Base-by-base conservation (phyloP, 2,888 invertebrate species). In the Acronicta psi region DNA sequence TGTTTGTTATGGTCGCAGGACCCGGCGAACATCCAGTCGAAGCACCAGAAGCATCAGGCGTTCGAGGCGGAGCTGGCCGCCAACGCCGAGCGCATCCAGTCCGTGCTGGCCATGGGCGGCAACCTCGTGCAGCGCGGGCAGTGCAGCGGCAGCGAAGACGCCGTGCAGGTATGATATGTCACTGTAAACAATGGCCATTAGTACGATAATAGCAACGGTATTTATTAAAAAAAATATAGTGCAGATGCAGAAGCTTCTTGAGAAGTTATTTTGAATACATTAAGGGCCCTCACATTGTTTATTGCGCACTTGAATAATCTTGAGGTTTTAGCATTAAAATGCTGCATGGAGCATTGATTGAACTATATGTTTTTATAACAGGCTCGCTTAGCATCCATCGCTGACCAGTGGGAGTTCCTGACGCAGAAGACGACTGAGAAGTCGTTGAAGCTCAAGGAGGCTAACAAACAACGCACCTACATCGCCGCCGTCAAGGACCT, bases 21-120 rank as follows among this genome's bases (percentile, higher is more conserved):
- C 88, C 98, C 98, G 13, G 98, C 98, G 0, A 99, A 99, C 91
- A 99, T 99, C 83, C 99, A 99, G 89, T 98, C 99, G 36, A 99
- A 99, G 89, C 99, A 99, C 91, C 99, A 99, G 94, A 99, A 99
- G 89, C 99, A 99, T 94, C 99, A 99, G 92, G 99, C 99, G 0
- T 99, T 99, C 92, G 99, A 99, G 91, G 99, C 99, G 1, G 99
- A 99, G 90, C 92, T 99, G 82, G 99, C 99, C 0, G 99, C 99
- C 43, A 99, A 99, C 92, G 98, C 99, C 1, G 99, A 99, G 87
- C 96, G 99, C 68, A 99, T 99, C 75, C 98, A 99, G 88, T 97
- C 98, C 40, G 98, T 99, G 50, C 94, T 99, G 68, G 98, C 97
- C 16, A 99, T 99, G 96, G 99, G 99, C 31, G 97, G 97, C 62